Base-by-base conservation (phyloP, 2,113 vertebrate genomes). In the Epinephelus cyanopodus region DNA sequence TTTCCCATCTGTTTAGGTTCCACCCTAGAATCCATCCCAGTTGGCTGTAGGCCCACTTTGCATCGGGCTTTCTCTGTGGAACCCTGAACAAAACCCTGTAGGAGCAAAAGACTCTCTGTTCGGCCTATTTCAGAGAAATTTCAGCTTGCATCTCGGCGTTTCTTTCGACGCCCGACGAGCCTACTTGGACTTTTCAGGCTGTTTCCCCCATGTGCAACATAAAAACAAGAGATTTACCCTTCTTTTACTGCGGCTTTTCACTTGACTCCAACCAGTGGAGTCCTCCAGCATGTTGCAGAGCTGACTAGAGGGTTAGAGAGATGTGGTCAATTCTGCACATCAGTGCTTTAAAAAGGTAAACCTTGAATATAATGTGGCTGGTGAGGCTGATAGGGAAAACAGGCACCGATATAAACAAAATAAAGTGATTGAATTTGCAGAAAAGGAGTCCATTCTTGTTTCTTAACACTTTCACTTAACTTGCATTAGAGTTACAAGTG, bases 1-100 rank as follows among this genome's bases (percentile, higher is more conserved):
- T 87, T 88, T 93, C 92, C 95, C 95, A 96, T 96, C 94, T 96
- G 95, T 92, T 93, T 91, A 82, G 89, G 91, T 93, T 87, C 88
- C 90, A 92, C 84, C 91, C 93, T 72, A 86, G 78, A 93, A 93
- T 91, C 88, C 89, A 87, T 92, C 92, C 91, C 89, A 87, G 87
- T 93, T 91, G 92, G 91, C 91, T 93, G 89, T 90, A 94, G 93
- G 92, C 92, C 92, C 89, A 92, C 91, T 92, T 90, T 87, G 91
- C 90, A 87, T 85, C 87, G 90, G 92, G 86, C 87, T 92, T 90
- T 72, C 89, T 92, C 84, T 69, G 74, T 85, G 86, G 86, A 91
- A 93, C 88, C 90, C 77, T 73, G 81, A 78, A 85, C 77, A 90
- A 88, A 93, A 90, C 89, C 83, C 88, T 86, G 83, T 86, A 83